These are phyloP conservation scores for Brachymystax lenok DNA, from an alignment of 2,797 vertebrate species.

Conservation along the genomic window DNA sequence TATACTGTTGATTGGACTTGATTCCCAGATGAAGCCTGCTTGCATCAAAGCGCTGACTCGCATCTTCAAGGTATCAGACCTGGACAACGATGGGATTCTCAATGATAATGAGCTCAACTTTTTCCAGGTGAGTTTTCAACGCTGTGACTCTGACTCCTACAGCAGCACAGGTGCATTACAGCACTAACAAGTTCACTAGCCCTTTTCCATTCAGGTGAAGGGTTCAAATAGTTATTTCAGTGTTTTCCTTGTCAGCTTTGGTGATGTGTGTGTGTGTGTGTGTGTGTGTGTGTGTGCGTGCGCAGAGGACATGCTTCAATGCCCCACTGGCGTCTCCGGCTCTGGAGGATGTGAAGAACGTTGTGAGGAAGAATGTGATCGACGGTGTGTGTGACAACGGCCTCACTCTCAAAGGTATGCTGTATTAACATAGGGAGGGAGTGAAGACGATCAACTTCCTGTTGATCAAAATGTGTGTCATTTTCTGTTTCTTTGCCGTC, in stretches of 20 bases:
- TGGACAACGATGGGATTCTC: constrained; percentile 93
- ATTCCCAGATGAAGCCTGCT: constrained; percentile 86
- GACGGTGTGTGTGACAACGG: constrained; percentile 90
- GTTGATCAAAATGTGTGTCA: neutral
- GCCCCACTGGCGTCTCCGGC: constrained; percentile 90
- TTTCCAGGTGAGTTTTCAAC: constrained; percentile 83
- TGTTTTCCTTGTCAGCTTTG: neutral
- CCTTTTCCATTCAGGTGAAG: neutral
- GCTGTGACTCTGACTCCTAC: neutral
- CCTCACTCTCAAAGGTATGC: constrained; percentile 87
- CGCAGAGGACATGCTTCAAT: constrained; percentile 93
- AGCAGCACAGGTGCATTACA: neutral
- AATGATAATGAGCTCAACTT: constrained; percentile 95
- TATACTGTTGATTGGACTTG: neutral
- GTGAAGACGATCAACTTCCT: neutral
- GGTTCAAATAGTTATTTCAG: neutral
- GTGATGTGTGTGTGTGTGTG: neutral
- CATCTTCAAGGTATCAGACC: constrained; percentile 94
- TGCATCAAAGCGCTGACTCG: constrained; percentile 92
- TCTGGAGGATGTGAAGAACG: constrained; percentile 95
- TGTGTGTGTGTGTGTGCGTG: neutral
- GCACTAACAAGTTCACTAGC: neutral
- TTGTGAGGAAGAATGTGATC: constrained; percentile 89
- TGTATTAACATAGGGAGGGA: neutral
- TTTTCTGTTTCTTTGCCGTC: neutral